Conservation (phyloP, 2,888 invertebrate genomes). For the Phortica okadai region DNA sequence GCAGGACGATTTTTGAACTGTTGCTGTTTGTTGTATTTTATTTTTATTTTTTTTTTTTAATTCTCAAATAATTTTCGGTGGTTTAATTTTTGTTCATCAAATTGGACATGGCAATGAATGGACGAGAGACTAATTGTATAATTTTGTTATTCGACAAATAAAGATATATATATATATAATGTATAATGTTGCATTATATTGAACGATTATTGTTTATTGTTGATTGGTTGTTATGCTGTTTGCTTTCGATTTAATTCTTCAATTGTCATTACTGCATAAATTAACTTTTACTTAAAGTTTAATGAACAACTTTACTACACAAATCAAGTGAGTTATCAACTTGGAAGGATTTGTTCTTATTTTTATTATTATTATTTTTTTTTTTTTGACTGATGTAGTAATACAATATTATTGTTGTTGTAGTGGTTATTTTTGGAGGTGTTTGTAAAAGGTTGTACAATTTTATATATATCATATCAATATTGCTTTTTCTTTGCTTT, state of each 20-base stretch:
- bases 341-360: neutral
- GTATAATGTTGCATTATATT: neutral
- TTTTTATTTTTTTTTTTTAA: constrained; percentile 19
- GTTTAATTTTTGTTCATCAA: neutral
- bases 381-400: no score
- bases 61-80: neutral
- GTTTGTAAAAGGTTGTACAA: constrained; percentile 17
- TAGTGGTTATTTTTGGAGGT: constrained; percentile 35
- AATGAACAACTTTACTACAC: no score
- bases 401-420: neutral
- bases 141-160: no score
- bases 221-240: neutral
- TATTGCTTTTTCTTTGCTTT: constrained; percentile 16
- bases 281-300: no score
- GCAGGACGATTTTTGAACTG: constrained; percentile 57
- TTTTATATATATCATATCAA: no score
- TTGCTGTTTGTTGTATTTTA: constrained; percentile 34
- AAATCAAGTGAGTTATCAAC: neutral
- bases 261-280: neutral
- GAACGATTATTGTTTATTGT: neutral
- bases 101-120: neutral
- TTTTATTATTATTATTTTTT: no score
- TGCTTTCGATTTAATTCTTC: neutral
- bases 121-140: no score
- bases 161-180: neutral